Percentiles rank a stretch among this genome's conserved stretches.
phyloP scores from a whole-genome alignment of 2,888 invertebrate genomes.

The Spodoptera littoralis region DNA sequence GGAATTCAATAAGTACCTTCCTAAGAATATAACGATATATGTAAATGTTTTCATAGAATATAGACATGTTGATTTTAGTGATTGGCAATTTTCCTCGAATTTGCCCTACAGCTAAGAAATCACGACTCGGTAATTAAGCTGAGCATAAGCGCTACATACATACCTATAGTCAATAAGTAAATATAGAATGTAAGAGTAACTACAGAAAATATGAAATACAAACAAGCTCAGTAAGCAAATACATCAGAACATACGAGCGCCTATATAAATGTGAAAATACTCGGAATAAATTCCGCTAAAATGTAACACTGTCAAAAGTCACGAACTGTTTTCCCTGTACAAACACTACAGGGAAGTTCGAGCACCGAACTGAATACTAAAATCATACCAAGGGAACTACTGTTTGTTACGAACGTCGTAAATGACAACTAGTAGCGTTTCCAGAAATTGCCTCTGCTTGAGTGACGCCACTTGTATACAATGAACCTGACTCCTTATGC shows the following conservation, averaged over 20 bases:
- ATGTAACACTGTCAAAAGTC: slow-evolving; percentile 35
- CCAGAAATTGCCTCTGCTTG: slow-evolving; percentile 34
- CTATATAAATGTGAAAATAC: slow-evolving; percentile 9
- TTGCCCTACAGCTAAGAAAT: too few species aligned
- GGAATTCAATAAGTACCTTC: too few species aligned
- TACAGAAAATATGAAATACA: not conserved
- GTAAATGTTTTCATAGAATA: too few species aligned
- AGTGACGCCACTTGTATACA: slow-evolving; percentile 31
- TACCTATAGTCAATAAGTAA: not conserved
- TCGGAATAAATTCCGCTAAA: not conserved
- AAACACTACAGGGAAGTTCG: slow-evolving; percentile 37
- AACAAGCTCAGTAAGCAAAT: slow-evolving; percentile 4
- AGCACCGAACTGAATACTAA: slow-evolving; percentile 46
- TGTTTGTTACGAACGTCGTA: slow-evolving; percentile 27
- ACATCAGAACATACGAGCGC: not conserved
- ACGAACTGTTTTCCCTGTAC: slow-evolving; percentile 44
- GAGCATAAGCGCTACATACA: too few species aligned
- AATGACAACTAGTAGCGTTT: slow-evolving; percentile 30
- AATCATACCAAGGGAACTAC: slow-evolving; percentile 34
- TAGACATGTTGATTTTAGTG: too few species aligned
- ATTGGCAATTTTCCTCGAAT: too few species aligned
- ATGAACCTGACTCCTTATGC: slow-evolving; percentile 38
- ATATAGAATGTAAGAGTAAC: too few species aligned
- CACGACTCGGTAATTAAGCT: too few species aligned
- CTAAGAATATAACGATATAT: too few species aligned